Percentiles rank a stretch among this genome's conserved stretches.
phyloP scores from a whole-genome alignment of 2,113 vertebrate species.

The Microcebus murinus region DNA sequence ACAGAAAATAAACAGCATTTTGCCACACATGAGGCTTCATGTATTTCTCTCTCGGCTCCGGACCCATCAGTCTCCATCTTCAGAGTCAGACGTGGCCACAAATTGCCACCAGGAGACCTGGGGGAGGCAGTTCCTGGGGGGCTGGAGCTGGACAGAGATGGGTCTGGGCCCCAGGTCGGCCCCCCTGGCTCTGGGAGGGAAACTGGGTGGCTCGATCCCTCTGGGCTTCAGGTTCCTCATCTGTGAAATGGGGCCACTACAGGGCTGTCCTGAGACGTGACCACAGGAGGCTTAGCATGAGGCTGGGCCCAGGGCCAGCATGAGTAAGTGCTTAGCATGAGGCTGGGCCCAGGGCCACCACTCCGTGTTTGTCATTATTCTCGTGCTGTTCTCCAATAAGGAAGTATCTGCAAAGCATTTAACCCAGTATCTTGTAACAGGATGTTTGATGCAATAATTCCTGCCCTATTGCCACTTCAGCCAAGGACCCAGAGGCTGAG shows the following conservation, averaged over 20 bases:
- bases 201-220: background rate
- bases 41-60: too few species aligned
- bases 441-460: background rate
- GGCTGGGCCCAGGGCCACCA: background rate
- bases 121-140: fast-evolving
- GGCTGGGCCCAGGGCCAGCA: background rate
- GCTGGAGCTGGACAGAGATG: fast-evolving
- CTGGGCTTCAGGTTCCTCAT: fast-evolving
- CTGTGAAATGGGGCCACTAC: fast-evolving
- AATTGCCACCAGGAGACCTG: background rate
- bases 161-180: too few species aligned
- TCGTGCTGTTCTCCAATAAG: background rate
- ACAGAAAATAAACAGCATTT: too few species aligned
- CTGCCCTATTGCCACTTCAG: background rate
- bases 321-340: fast-evolving
- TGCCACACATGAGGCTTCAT: too few species aligned
- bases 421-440: fast-evolving
- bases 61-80: too few species aligned
- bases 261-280: background rate
- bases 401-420: too few species aligned
- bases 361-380: fast-evolving
- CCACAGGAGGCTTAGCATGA: fast-evolving
- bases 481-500: background rate
- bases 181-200: too few species aligned
- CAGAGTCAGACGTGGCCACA: background rate